A percentile compares a stretch with the other conserved stretches of the same genome.
These are phyloP conservation scores for Athene noctua DNA, from an alignment of 2,113 vertebrate species.

Conservation along the genomic window DNA sequence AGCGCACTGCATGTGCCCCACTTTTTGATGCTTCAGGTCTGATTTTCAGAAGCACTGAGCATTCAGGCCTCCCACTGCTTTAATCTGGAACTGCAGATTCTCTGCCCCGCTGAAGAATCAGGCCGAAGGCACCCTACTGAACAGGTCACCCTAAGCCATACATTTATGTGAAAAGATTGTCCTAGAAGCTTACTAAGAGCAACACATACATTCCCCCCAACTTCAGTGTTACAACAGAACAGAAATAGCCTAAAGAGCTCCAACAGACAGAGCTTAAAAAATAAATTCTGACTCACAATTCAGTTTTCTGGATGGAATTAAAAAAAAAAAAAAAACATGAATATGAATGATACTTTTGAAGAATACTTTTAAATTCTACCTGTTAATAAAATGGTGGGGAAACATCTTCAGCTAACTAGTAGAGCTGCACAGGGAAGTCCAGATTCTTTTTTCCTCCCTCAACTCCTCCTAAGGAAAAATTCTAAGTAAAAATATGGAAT, in stretches of 20 bases:
- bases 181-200: conserved; percentile 1
- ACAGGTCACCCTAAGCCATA: neutral
- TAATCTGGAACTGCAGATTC: conserved; percentile 40
- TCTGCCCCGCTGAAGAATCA: neutral
- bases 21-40: neutral
- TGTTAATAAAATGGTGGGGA: neutral
- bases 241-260: conserved; percentile 32
- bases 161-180: neutral
- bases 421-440: neutral
- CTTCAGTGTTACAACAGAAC: neutral
- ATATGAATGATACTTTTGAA: neutral
- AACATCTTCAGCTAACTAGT: neutral
- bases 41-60: neutral
- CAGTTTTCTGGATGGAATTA: conserved; percentile 10
- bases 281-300: conserved; percentile 40
- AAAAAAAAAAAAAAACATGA: neutral
- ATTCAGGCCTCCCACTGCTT: conserved; percentile 37
- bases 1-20: neutral
- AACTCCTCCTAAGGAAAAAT: neutral
- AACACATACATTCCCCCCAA: neutral
- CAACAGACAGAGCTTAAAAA: conserved; percentile 34
- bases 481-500: neutral
- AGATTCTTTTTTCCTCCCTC: neutral
- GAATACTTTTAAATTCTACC: neutral
- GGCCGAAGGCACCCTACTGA: neutral